phyloP scores from a whole-genome alignment of 2,888 invertebrate species.

The Rhagonycha fulva region DNA sequence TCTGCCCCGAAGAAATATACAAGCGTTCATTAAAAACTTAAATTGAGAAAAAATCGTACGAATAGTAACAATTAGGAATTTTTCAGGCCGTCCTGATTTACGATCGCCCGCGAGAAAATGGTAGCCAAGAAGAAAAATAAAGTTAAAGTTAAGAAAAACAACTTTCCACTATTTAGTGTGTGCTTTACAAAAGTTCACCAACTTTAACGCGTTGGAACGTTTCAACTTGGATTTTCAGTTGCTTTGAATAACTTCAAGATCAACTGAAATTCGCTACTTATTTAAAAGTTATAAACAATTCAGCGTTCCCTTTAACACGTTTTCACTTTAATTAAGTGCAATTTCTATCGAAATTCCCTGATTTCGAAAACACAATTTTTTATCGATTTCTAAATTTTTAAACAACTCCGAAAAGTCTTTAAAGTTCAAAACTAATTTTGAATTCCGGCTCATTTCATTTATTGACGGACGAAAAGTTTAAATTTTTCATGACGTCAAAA shows the following conservation, averaged over 20 bases:
- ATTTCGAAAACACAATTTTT: neutral
- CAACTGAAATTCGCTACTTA: neutral
- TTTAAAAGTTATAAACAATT: neutral
- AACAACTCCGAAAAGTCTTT: neutral
- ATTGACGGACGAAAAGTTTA: neutral
- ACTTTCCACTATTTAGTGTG: neutral
- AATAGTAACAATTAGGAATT: conserved; percentile 41
- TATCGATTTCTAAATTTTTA: neutral
- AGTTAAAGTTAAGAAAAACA: neutral
- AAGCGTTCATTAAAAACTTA: conserved; percentile 54
- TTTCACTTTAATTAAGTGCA: neutral
- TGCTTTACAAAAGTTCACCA: neutral
- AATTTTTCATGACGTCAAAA: neutral
- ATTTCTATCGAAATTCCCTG: neutral
- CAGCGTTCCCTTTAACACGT: neutral
- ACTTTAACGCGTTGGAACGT: neutral
- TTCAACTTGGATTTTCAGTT: neutral
- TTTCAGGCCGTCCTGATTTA: neutral
- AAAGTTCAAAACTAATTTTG: neutral
- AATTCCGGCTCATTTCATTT: neutral
- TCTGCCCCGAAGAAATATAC: conserved; percentile 48
- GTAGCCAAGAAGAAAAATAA: neutral
- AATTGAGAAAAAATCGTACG: conserved; percentile 53
- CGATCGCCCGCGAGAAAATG: neutral
- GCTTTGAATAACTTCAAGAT: neutral